Evolutionary conservation across 64 coral and sea anemone species (phyloP), one percentile per base, ranked within the genome.

Genomic region (Montipora sp.): DNA sequence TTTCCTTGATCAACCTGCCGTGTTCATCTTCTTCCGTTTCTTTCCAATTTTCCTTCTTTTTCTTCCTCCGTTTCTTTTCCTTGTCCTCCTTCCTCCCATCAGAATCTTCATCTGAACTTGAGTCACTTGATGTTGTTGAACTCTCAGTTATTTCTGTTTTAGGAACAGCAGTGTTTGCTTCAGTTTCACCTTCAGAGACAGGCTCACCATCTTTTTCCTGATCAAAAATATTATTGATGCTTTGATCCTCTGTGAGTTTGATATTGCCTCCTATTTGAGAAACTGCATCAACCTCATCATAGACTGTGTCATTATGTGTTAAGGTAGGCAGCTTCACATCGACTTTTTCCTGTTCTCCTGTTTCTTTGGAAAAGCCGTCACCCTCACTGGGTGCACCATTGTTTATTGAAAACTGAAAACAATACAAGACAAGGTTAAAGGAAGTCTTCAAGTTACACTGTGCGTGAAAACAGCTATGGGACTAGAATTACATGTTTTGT

Each of bases 11-110:
- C n/a, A 85, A 11, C 3, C 19, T 72, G n/a, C 71, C 15, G 4
- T 71, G 3, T 49, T 85, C 7, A 72, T 48, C 16, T 85, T 8
- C 60, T 4, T 60, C 8, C 79, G 19, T 71, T 63, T 47, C 1
- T 57, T 57, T 8, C 36, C 1, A 36, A 2, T 36, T 48, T 50
- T 85, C 22, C 61, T 85, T 23, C 24, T 60, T 85, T 9, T 51
- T 71, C 46, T 71, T 72, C 49, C 6, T 85, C 63, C 68, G 47
- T 49, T 70, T 84, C 81, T 70, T 84, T 68, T 68, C 49, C 63
- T 20, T 84, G 48, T 18, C 48, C 46, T 85, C 82, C 71, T 53
- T 46, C 14, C 3, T 51, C 2, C 44, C 16, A n/a, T 59, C 80
- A 44, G 61, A 71, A 50, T 22, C 18, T 18, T 85, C 82, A 13